Conservation (phyloP, 1,140 invertebrate genomes). For the Chironomus striatipennis region DNA sequence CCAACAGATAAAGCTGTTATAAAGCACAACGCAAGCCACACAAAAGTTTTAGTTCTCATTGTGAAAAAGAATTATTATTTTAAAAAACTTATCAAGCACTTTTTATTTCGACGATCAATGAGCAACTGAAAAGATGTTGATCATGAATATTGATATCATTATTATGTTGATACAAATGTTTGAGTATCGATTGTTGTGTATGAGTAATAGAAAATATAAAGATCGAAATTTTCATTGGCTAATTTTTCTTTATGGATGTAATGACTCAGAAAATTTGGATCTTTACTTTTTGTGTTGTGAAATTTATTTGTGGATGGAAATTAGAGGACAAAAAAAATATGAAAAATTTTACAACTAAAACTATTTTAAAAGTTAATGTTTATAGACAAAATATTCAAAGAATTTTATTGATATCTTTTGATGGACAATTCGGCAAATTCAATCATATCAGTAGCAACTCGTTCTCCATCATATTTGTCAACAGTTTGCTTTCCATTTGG, state of each 20-base stretch:
- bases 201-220: background rate
- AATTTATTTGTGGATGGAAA: background rate
- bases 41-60: background rate
- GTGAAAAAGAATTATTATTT: background rate
- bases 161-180: background rate
- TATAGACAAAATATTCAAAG: too few relatives aligned
- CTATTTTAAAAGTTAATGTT: too few relatives aligned
- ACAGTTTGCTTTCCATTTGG: background rate
- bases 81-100: background rate
- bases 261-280: too few relatives aligned
- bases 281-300: too few relatives aligned
- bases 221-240: background rate
- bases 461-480: background rate
- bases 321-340: background rate
- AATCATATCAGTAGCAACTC: background rate
- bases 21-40: background rate
- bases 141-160: background rate
- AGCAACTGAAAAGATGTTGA: background rate
- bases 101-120: background rate
- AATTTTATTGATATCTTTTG: background rate
- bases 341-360: too few relatives aligned
- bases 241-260: background rate
- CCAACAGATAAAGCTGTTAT: background rate
- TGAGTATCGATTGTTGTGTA: background rate
- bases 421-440: background rate